Evolutionary conservation across 2,888 invertebrate species (phyloP), one percentile per base, ranked within the genome.

Genomic region (Stegophylla sp.): DNA sequence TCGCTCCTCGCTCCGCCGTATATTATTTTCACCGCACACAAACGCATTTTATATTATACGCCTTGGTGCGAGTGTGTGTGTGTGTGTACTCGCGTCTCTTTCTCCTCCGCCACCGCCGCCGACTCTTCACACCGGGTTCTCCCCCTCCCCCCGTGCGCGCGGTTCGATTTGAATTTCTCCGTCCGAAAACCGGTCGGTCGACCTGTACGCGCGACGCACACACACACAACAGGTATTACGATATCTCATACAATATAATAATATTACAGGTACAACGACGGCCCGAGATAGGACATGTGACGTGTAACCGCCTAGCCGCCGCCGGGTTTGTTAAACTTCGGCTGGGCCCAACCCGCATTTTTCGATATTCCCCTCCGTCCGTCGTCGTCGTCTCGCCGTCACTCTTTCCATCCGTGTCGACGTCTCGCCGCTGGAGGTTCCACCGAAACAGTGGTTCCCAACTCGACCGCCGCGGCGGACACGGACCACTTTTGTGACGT

Each of bases 271-370:
- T 34, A 34, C 34, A 34, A 34, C 34, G 7, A 34, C 34, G n/a
- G n/a, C n/a, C n/a, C n/a, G n/a, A 34, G 34, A 7, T 34, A 34
- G 3, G 3, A 34, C 7, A 34, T 34, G 34, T 34, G 34, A 34
- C 7, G 34, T 12, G 2, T 45, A n/a, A 3, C 9, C 53, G 20
- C 28, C 72, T 71, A 51, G 73, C 45, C 59, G 41, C 51, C 75
- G 75, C 41, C 56, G 75, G 66, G 76, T 76, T 76, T 76, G 66
- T 76, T 76, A 66, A 76, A 76, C 76, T 67, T 56, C n/a, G n/a
- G n/a, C n/a, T n/a, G n/a, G 76, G 69, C 77, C 77, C 77, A 45
- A 69, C 67, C 69, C 69, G 77, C 59, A 69, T 77, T 77, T 77
- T 77, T 66, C 51, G 53, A n/a, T n/a, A n/a, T n/a, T n/a, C n/a